phyloP scores from a whole-genome alignment of 2,797 vertebrate genomes.

The Eulemur rubriventer region DNA sequence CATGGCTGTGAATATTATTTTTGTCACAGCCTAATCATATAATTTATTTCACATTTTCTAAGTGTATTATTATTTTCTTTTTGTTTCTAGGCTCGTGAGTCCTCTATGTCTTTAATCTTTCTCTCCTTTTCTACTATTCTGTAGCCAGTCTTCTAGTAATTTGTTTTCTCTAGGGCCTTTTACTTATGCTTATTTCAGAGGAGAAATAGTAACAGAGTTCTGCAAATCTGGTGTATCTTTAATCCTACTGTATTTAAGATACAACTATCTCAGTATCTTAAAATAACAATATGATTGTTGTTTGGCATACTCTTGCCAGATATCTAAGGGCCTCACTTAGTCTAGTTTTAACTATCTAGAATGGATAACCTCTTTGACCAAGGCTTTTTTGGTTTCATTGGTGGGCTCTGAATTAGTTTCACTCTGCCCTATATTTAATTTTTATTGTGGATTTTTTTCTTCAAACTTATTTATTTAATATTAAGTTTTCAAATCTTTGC shows the following conservation, averaged over 20 bases:
- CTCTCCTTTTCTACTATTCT: slow-evolving; percentile 2
- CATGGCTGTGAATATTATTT: slow-evolving; percentile 50
- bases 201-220: not conserved
- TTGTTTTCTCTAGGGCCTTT: not conserved
- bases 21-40: not conserved
- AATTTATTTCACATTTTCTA: not conserved
- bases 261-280: not conserved
- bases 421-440: not conserved
- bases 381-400: slow-evolving; percentile 30
- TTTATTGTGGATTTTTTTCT: slow-evolving; percentile 27
- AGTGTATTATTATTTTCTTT: not conserved
- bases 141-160: not conserved
- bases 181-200: not conserved
- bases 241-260: not conserved
- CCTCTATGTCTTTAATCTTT: not conserved
- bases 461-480: slow-evolving; percentile 2
- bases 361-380: not conserved
- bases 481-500: slow-evolving; percentile 35
- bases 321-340: not conserved
- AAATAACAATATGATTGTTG: not conserved
- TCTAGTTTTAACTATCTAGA: not conserved
- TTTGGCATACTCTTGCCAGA: not conserved
- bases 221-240: not conserved
- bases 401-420: slow-evolving; percentile 30
- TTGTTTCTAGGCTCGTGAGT: not conserved